Evolutionary conservation across 2,797 vertebrate genomes (phyloP), one percentile per base, ranked within the genome.

Genomic region (Sphaeramia orbicularis): DNA sequence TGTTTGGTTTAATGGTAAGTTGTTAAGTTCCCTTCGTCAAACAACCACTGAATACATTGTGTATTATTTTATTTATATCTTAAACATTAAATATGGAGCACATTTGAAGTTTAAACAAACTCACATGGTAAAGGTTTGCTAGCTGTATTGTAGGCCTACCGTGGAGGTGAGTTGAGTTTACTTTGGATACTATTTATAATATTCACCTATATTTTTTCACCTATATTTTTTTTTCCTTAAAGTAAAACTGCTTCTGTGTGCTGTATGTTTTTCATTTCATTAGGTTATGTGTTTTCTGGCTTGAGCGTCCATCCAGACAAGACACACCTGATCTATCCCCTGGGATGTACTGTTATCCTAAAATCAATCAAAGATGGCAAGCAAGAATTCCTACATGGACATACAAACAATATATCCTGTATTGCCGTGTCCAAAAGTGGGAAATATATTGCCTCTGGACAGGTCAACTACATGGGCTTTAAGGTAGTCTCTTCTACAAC

Each of bases 1-100:
- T n/a, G n/a, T n/a, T n/a, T n/a, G 97, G 0, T 98, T 96, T 79
- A 98, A 96, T 37, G 96, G 97, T 98, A 85, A 81, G 91, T 74
- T 43, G 8, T 32, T 32, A 8, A 53, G 27, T 27, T 16, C 1
- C 7, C 7, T 32, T 32, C 7, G 5, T 32, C 6, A 32, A 32
- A 7, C 4, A 24, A 24, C 4, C 24, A 24, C 2, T 4, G 21
- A 24, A 24, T 24, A 24, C 21, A 24, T 4, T 2, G 21, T 24
- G 21, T 2, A 24, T 24, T 24, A 4, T 24, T 24, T 2, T 24
- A 24, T 2, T 24, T 24, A 24, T 24, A 24, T 24, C 21, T 2
- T 24, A 24, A 24, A 24, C 21, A 24, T 24, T 4, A 21, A 24
- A 4, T 24, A 24, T 24, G 24, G 4, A 4, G 2, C 2, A 24